Evolutionary conservation across 2,797 vertebrate species (phyloP), one percentile per base, ranked within the genome.

Genomic region (Podarcis lilfordi): DNA sequence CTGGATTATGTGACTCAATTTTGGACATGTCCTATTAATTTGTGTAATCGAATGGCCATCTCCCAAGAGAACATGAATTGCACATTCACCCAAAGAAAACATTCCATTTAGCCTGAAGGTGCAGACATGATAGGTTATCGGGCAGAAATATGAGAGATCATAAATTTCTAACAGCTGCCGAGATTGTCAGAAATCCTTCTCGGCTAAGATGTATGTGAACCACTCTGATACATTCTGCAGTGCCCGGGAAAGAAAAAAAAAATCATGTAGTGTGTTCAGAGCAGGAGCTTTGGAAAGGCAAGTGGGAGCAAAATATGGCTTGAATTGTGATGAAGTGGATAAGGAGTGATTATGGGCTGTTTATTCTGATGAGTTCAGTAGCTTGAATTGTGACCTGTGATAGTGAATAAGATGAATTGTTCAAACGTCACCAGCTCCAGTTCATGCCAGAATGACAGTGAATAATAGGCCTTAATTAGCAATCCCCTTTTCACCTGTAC

Each of bases 381-480:
- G 83, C 93, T 89, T 89, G 88, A 91, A 93, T 91, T 75, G 45
- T 35, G 92, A 95, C 94, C 94, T 89, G 13, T 80, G 86, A 87
- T 86, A 93, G 77, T 43, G 91, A 96, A 81, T 89, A 95, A 96
- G 92, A 94, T 80, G 74, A 91, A 93, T 93, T 83, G 50, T 75
- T 92, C 84, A 83, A 82, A 90, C 45, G 6, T 59, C 82, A 78
- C 86, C 88, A 76, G 71, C 93, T 91, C 92, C 89, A 86, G 37
- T 94, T 92, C 71, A 3, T 84, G 89, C 64, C 94, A 92, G 92
- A 89, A 72, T 87, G 95, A 91, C 91, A 80, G 6, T 83, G 96
- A 96, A 89, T 92, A 91, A 92, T 87, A 82, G 80, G 74, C 69
- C 92, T 94, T 93, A 95, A 96, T 93, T 95, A 96, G 92, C 90